Evolutionary conservation across 2,113 vertebrate species (phyloP).

Genomic region (Lampris incognitus): DNA sequence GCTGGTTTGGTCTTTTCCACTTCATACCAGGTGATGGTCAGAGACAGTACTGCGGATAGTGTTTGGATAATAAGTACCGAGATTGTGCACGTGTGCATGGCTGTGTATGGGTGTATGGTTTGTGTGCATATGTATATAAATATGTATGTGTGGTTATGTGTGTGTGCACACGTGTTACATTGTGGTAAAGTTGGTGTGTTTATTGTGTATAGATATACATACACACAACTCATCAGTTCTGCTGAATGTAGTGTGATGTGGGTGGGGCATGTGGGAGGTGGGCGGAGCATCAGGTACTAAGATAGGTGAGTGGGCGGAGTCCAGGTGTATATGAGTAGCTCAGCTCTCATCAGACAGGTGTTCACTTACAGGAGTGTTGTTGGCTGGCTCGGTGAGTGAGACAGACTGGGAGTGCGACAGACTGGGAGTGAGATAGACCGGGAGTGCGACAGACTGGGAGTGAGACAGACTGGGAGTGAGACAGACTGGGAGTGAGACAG

Average conservation of each 20-base stretch:
- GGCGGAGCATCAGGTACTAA: not conserved
- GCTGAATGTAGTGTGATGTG: slow-evolving; percentile 2
- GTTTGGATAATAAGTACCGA: too few species aligned
- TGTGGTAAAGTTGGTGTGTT: not conserved
- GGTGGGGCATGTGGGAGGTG: not conserved
- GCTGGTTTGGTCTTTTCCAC: too few species aligned
- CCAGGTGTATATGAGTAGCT: slow-evolving; percentile 58
- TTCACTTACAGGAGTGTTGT: slow-evolving; percentile 20
- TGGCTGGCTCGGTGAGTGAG: slow-evolving; percentile 30
- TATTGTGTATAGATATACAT: not conserved
- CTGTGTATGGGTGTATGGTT: not conserved
- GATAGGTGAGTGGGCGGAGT: slow-evolving; percentile 17
- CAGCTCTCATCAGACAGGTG: not conserved
- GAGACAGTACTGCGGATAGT: too few species aligned
- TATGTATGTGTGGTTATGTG: not conserved
- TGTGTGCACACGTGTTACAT: not conserved
- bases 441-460: slow-evolving; percentile 1
- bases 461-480: not conserved
- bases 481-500: not conserved
- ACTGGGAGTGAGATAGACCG: slow-evolving; percentile 18
- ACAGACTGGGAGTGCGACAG: slow-evolving; percentile 4
- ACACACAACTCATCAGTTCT: not conserved
- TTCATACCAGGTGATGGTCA: too few species aligned
- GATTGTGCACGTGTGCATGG: too few species aligned
- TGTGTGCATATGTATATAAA: not conserved